Percentiles rank a stretch among this genome's conserved stretches.
phyloP scores from a whole-genome alignment of 1,140 invertebrate genomes.

The Drosophila ercepeae region DNA sequence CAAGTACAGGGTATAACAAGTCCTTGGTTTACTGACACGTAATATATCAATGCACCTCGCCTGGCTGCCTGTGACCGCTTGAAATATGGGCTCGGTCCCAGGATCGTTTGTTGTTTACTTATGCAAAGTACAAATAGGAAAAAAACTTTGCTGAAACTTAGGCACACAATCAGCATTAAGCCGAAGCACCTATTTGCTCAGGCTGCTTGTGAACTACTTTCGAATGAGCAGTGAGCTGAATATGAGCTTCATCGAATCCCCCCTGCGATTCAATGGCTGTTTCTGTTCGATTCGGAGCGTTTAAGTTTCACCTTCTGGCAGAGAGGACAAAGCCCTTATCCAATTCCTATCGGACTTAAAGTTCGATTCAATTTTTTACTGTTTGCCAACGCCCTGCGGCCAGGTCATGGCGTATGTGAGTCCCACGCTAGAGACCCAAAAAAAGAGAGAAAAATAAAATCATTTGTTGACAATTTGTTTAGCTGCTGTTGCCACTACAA shows the following conservation, averaged over 20 bases:
- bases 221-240: neutral
- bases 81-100: constrained; percentile 63
- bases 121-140: constrained; percentile 47
- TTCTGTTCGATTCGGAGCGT: constrained; percentile 3
- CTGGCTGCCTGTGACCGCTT: constrained; percentile 34
- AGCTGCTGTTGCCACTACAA: constrained; percentile 80
- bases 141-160: constrained; percentile 52
- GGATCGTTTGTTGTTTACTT: constrained; percentile 45
- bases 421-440: constrained; percentile 44
- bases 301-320: constrained; percentile 1
- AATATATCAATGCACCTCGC: constrained; percentile 74
- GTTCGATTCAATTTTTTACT: constrained; percentile 66
- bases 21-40: constrained; percentile 60
- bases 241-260: constrained; percentile 15
- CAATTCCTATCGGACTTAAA: constrained; percentile 47
- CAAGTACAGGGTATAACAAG: constrained; percentile 22
- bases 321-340: constrained; percentile 6
- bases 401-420: constrained; percentile 53
- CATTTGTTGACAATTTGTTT: constrained; percentile 82
- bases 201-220: constrained; percentile 21
- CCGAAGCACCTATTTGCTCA: constrained; percentile 66
- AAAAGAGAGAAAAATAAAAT: constrained; percentile 69
- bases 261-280: neutral
- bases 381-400: constrained; percentile 59
- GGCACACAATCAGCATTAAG: constrained; percentile 67